Base-by-base conservation (phyloP, 2,888 invertebrate genomes). In the Dryobotodes eremita region DNA sequence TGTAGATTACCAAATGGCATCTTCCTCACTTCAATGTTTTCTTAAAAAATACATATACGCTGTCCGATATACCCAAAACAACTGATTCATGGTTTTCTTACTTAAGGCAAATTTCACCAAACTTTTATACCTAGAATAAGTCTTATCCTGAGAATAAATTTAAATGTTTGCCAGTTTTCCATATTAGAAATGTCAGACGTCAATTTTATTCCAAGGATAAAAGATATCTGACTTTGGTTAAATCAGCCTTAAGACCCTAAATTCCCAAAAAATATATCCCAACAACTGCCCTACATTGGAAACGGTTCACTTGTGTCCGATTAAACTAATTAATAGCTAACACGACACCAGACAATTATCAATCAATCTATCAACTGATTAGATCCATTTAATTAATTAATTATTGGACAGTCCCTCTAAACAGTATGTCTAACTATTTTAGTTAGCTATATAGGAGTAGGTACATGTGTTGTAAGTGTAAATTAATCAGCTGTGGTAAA, bases 301-400 rank as follows among this genome's bases (percentile, higher is more conserved):
- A 42, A 72, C 36, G 55, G 26, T 61, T 64, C 26, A 50, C 53
- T 55, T 62, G 50, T 72, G 53, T 72, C 64, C 15, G n/a, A 61
- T 77, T 74, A 59, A 81, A 62, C 64, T 80, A 87, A 86, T 86
- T 84, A 87, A 79, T 79, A 82, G 72, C 42, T 76, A 76, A 86
- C 79, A 83, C 71, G 72, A 61, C 55, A 66, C 70, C 46, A 75
- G 72, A 57, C 46, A 80, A 75, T 89, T 74, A 79, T 80, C 76
- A 79, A 86, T 85, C 77, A 86, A 86, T 89, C 83, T 71, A 85
- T 81, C 79, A 77, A 71, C 75, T 85, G 71, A 85, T 89, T 80
- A 77, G 75, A 80, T 80, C 80, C 55, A 69, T 77, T 80, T 76
- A 80, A 82, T 82, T 80, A 80, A 82, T 82, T 82, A 84, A 82